A percentile compares a stretch with the other conserved stretches of the same genome.
These are phyloP conservation scores for Avahi laniger DNA, from an alignment of 2,797 vertebrate species.

Conservation along the genomic window DNA sequence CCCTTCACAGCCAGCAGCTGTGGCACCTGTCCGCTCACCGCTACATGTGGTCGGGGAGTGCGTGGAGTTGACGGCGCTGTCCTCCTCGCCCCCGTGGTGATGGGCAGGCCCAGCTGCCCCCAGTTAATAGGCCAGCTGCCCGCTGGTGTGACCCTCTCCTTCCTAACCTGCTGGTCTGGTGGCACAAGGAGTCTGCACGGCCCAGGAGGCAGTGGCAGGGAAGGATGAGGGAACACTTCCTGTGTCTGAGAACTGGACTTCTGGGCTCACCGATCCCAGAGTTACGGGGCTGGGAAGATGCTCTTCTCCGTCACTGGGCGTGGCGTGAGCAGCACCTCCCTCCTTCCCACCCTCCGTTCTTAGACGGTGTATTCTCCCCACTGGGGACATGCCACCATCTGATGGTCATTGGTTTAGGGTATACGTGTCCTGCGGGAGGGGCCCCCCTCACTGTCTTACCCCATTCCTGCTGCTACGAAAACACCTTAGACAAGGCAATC, in stretches of 20 bases:
- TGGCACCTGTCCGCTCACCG: too few relatives aligned
- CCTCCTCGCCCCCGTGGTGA: background rate
- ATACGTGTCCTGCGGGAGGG: rapidly evolving
- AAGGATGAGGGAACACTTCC: background rate
- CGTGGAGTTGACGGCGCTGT: background rate
- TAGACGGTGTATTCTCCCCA: background rate
- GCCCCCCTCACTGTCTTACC: too few relatives aligned
- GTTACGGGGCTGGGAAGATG: background rate
- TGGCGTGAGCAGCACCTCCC: rapidly evolving
- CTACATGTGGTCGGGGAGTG: background rate
- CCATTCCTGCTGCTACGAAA: background rate
- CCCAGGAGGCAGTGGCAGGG: background rate
- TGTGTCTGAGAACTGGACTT: background rate
- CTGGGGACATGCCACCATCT: background rate
- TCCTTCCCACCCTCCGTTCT: background rate
- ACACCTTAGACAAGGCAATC: background rate
- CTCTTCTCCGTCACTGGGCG: rapidly evolving
- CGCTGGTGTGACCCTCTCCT: rapidly evolving
- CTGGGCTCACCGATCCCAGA: background rate
- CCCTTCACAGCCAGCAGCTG: background rate
- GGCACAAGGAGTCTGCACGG: background rate
- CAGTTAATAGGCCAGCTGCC: background rate
- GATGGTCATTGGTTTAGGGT: background rate
- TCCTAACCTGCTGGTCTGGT: background rate
- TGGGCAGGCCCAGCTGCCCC: background rate